phyloP scores from a whole-genome alignment of 2,797 vertebrate genomes.

The Malurus leucopterus region DNA sequence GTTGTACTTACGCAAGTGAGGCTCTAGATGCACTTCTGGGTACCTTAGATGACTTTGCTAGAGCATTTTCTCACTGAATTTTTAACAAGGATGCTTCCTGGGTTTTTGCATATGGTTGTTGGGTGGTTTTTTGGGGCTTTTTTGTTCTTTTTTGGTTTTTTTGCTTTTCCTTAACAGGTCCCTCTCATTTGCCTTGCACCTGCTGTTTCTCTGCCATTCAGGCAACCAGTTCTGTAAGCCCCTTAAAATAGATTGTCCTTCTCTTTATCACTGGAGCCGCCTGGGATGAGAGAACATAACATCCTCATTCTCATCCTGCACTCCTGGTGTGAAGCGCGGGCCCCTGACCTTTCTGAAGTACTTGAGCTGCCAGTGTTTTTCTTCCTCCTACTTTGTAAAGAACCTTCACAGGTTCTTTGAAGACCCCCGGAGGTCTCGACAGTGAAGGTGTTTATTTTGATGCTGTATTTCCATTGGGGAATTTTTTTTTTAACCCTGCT shows the following conservation, averaged over 20 bases:
- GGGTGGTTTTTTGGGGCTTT: neutral
- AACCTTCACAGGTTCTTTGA: neutral
- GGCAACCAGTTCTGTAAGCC: conserved; percentile 13
- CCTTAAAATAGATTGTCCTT: conserved; percentile 55
- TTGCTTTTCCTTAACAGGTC: neutral
- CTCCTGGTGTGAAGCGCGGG: neutral
- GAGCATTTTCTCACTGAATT: conserved; percentile 10
- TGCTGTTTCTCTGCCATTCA: conserved; percentile 36
- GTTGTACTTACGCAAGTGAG: neutral
- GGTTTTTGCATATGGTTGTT: neutral
- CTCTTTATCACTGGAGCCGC: neutral
- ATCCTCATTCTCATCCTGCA: neutral
- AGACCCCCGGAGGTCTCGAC: neutral
- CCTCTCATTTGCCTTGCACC: conserved; percentile 5
- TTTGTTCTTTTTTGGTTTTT: neutral
- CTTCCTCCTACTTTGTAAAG: neutral
- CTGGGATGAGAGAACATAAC: conserved; percentile 36
- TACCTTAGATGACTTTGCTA: neutral
- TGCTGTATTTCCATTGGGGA: neutral
- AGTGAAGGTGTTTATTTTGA: neutral
- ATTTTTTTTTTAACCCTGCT: neutral
- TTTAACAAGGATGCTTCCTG: neutral
- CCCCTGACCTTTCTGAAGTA: conserved; percentile 11
- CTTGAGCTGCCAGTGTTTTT: neutral
- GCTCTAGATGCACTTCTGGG: neutral